Conservation (phyloP, 2,113 vertebrate species). For the Tapirus terrestris region DNA sequence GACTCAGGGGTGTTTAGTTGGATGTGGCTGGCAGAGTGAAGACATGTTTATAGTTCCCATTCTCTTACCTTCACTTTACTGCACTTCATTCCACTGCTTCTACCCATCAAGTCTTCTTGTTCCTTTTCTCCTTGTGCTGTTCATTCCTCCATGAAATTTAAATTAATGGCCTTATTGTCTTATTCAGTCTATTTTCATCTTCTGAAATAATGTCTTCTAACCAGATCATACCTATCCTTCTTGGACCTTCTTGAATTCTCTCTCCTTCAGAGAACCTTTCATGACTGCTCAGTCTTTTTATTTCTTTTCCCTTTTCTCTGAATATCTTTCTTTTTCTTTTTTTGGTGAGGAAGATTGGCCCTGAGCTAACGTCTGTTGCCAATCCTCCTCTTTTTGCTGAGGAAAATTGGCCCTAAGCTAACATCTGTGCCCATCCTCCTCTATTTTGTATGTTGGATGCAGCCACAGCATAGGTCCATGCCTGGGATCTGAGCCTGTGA, state of each 20-base stretch:
- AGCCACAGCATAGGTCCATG: no score
- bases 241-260: background rate
- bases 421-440: no score
- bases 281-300: background rate
- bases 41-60: background rate
- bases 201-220: background rate
- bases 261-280: background rate
- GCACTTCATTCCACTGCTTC: background rate
- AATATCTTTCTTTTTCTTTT: background rate
- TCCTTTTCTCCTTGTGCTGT: background rate
- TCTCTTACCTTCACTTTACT: background rate
- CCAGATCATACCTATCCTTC: background rate
- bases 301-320: background rate
- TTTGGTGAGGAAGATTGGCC: no score
- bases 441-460: no score
- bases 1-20: background rate
- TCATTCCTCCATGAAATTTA: background rate
- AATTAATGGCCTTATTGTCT: background rate
- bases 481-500: no score
- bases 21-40: background rate
- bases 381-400: no score
- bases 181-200: background rate
- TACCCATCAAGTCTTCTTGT: background rate
- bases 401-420: no score
- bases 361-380: no score